Conservation (phyloP, 2,113 vertebrate species). For the Lucifuga dentata region DNA sequence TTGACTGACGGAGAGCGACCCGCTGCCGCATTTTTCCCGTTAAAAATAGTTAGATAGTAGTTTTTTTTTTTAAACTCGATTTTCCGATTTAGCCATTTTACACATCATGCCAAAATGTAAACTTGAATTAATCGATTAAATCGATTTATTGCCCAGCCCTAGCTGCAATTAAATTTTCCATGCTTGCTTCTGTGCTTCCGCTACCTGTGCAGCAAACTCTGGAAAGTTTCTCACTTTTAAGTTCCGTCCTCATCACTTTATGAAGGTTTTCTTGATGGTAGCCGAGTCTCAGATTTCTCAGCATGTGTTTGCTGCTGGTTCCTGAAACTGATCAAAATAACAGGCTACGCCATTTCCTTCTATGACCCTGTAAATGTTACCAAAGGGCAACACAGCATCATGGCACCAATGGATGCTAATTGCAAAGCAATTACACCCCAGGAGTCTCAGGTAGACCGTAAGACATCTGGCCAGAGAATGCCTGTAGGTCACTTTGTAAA, state of each 20-base stretch:
- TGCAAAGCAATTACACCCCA: constrained; percentile 50
- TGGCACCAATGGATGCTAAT: constrained; percentile 33
- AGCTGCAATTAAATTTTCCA: constrained; percentile 5
- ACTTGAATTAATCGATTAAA: too few relatives aligned
- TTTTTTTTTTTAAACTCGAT: too few relatives aligned
- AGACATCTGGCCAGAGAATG: constrained; percentile 25
- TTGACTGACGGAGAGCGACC: too few relatives aligned
- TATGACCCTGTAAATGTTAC: constrained; percentile 11
- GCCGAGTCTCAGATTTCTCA: background rate
- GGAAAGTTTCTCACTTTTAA: too few relatives aligned
- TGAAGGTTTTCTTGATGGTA: background rate
- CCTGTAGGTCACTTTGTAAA: constrained; percentile 36
- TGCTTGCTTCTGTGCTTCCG: background rate
- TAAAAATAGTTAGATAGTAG: too few relatives aligned
- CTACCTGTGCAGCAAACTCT: constrained; percentile 2
- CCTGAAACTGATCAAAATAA: constrained; percentile 11
- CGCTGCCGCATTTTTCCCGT: too few relatives aligned
- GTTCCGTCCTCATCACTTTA: background rate
- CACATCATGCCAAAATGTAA: too few relatives aligned
- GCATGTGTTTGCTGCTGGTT: constrained; percentile 9
- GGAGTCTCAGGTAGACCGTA: constrained; percentile 23
- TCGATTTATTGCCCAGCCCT: too few relatives aligned
- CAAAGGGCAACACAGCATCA: constrained; percentile 15
- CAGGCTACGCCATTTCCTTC: background rate
- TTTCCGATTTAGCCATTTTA: too few relatives aligned